Evolutionary conservation across 2,888 invertebrate species (phyloP).

Genomic region (Drosophila monieri): DNA sequence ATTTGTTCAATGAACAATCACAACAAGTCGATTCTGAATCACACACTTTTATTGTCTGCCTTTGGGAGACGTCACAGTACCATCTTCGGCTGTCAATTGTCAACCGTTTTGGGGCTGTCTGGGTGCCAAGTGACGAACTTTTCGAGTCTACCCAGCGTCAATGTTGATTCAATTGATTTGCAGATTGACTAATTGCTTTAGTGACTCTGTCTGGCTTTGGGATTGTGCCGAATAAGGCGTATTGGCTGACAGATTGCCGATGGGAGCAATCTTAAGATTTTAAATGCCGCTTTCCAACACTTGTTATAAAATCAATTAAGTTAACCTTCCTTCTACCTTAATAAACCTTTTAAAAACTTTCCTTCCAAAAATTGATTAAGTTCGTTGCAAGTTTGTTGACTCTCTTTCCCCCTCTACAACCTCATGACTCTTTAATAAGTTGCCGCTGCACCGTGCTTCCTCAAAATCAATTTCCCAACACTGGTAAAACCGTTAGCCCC

Average conservation of each 20-base stretch:
- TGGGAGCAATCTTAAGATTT: not conserved
- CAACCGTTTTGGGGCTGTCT: constrained; percentile 23
- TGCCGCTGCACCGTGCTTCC: constrained; percentile 9
- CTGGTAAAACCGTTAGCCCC: constrained; percentile 32
- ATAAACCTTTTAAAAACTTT: not conserved
- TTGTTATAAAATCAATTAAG: not conserved
- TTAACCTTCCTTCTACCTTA: not conserved
- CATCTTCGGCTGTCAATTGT: constrained; percentile 28
- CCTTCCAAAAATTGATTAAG: not conserved
- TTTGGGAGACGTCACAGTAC: constrained; percentile 21
- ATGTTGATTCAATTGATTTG: constrained; percentile 41
- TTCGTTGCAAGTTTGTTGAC: constrained; percentile 1
- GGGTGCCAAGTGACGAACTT: constrained; percentile 23
- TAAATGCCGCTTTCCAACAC: too few relatives aligned
- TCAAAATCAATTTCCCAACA: constrained; percentile 42
- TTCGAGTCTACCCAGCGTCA: not conserved
- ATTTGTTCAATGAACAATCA: not conserved
- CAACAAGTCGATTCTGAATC: constrained; percentile 20
- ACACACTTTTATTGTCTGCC: constrained; percentile 2
- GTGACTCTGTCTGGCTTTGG: constrained; percentile 12
- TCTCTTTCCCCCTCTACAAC: not conserved
- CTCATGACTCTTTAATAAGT: constrained; percentile 39
- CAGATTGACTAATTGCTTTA: constrained; percentile 29
- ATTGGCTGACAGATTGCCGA: not conserved
- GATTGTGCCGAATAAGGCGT: not conserved